Evolutionary conservation across 2,113 vertebrate species (phyloP).

Genomic region (Proteles cristata): DNA sequence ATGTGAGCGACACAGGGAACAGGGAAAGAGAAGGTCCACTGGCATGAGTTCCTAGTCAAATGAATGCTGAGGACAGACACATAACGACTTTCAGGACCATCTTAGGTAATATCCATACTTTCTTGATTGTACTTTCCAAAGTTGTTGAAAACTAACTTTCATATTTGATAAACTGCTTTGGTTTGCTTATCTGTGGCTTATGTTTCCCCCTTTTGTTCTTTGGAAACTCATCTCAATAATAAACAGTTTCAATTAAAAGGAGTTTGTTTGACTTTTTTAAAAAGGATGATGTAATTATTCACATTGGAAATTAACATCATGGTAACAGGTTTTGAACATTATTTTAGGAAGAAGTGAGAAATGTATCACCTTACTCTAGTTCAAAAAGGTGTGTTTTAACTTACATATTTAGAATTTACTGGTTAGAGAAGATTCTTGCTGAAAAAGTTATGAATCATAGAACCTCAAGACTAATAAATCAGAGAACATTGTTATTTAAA

Average conservation of each 20-base stretch:
- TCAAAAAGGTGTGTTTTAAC: slow-evolving; percentile 31
- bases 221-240: background rate
- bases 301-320: slow-evolving; percentile 38
- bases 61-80: background rate
- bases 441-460: background rate
- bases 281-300: slow-evolving; percentile 32
- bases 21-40: background rate
- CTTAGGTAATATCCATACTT: background rate
- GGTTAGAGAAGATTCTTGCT: background rate
- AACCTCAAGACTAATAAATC: background rate
- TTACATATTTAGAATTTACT: slow-evolving; percentile 42
- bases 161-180: background rate
- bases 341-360: slow-evolving; percentile 34
- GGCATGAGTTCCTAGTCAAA: accelerated
- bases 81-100: background rate
- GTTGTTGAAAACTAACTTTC: background rate
- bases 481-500: background rate
- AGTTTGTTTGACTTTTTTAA: background rate
- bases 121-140: background rate
- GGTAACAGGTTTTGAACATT: slow-evolving; percentile 39
- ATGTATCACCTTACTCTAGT: slow-evolving; percentile 22
- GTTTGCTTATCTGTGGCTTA: background rate
- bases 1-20: accelerated
- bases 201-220: background rate
- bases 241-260: slow-evolving; percentile 20